Conservation (phyloP, 2,888 invertebrate genomes). For the Eupeodes latifasciatus region DNA sequence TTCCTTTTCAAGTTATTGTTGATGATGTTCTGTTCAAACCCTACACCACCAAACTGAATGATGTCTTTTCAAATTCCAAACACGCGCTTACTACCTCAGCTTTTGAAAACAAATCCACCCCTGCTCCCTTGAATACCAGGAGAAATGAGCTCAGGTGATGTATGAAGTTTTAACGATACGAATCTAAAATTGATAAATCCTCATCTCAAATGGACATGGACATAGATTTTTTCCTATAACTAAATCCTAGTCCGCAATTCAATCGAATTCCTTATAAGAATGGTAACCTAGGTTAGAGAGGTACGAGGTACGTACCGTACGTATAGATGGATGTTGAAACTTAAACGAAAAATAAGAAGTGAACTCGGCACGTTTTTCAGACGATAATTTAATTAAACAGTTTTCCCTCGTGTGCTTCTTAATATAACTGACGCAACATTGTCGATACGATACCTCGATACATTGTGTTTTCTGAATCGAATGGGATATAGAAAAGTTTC, state of each 20-base stretch:
- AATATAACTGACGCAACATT: conserved; percentile 46
- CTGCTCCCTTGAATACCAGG: not conserved
- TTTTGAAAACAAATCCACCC: conserved; percentile 8
- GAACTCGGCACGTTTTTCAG: conserved; percentile 55
- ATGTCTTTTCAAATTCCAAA: not conserved
- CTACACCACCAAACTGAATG: not conserved
- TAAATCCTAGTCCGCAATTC: not conserved
- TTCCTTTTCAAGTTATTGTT: no score
- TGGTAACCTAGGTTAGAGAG: no score
- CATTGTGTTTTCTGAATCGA: not conserved
- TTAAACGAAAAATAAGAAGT: conserved; percentile 35
- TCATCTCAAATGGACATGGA: conserved; percentile 23
- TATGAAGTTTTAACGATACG: conserved; percentile 50
- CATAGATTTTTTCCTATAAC: not conserved
- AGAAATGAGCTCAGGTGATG: conserved; percentile 37
- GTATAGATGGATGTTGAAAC: conserved; percentile 40
- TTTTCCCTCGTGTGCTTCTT: conserved; percentile 50
- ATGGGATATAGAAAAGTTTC: conserved; percentile 8
- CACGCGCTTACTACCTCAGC: no score
- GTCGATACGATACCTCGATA: not conserved
- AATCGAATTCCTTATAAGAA: not conserved
- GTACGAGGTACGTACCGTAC: no score
- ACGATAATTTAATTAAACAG: conserved; percentile 72
- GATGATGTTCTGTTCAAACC: no score
- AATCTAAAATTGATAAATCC: conserved; percentile 65